phyloP scores from a whole-genome alignment of 2,797 vertebrate genomes.

The Sebastolobus alascanus region DNA sequence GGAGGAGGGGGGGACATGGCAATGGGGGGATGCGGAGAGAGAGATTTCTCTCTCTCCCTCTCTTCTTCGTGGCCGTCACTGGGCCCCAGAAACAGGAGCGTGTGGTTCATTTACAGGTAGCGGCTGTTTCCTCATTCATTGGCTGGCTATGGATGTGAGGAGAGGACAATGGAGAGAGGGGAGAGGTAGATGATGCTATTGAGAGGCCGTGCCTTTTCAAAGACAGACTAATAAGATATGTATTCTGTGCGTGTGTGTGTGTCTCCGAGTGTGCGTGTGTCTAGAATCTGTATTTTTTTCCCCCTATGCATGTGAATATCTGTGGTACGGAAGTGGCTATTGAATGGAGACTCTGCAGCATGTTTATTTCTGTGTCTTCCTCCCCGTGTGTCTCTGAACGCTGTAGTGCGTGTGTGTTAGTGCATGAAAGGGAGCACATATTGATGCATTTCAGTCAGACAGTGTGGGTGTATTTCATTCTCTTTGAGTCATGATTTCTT shows the following conservation, averaged over 20 bases:
- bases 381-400: constrained; percentile 62
- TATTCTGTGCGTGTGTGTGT: constrained; percentile 67
- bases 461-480: constrained; percentile 82
- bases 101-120: constrained; percentile 99
- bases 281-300: constrained; percentile 42
- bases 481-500: constrained; percentile 78
- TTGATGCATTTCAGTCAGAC: constrained; percentile 82
- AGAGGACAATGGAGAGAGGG: constrained; percentile 87
- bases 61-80: constrained; percentile 96
- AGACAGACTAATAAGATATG: constrained; percentile 81
- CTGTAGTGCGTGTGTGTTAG: constrained; percentile 58
- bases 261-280: constrained; percentile 42
- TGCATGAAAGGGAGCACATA: constrained; percentile 71
- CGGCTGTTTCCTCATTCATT: constrained; percentile 87
- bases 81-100: constrained; percentile 94
- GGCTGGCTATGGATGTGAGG: constrained; percentile 87
- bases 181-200: constrained; percentile 86
- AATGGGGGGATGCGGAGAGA: constrained; percentile 88
- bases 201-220: constrained; percentile 82
- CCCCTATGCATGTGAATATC: constrained; percentile 60
- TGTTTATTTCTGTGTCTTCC: constrained; percentile 77
- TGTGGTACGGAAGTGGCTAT: constrained; percentile 56
- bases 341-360: constrained; percentile 78
- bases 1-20: constrained; percentile 81
- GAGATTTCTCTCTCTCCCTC: constrained; percentile 90